These are phyloP conservation scores for Hyalella azteca DNA, from an alignment of 2,888 invertebrate species.

Conservation along the genomic window DNA sequence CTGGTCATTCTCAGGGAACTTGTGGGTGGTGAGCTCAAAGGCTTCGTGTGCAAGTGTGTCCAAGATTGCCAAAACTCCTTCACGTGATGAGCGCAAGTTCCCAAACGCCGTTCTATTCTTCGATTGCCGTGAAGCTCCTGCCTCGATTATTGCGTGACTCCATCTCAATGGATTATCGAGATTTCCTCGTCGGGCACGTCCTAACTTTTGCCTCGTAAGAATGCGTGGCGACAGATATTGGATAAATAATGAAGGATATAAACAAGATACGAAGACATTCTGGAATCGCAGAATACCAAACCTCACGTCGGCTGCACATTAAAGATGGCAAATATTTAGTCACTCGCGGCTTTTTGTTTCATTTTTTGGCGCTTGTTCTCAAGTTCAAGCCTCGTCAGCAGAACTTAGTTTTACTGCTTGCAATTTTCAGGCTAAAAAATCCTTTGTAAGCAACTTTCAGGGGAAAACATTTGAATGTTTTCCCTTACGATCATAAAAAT, in stretches of 20 bases:
- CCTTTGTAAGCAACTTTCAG: too few species aligned
- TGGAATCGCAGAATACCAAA: too few species aligned
- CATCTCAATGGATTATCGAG: not conserved
- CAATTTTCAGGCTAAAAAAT: too few species aligned
- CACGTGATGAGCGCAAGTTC: not conserved
- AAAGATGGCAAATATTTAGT: too few species aligned
- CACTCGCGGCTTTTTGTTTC: too few species aligned
- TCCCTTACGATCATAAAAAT: too few species aligned
- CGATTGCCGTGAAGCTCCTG: not conserved
- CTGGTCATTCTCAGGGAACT: not conserved
- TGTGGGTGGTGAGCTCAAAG: not conserved
- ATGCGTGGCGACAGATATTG: not conserved
- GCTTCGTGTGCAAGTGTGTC: not conserved
- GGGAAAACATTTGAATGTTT: too few species aligned
- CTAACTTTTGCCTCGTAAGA: not conserved
- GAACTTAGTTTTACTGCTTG: too few species aligned
- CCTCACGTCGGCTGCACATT: too few species aligned
- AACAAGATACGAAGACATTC: too few species aligned
- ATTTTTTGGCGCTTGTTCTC: too few species aligned
- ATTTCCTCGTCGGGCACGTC: not conserved
- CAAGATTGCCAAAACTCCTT: not conserved
- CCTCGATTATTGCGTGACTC: not conserved
- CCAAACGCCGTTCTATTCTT: not conserved
- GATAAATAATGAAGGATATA: not conserved
- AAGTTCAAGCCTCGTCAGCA: too few species aligned